phyloP scores from a whole-genome alignment of 1,140 invertebrate genomes.

The Saccostrea cuccullata region DNA sequence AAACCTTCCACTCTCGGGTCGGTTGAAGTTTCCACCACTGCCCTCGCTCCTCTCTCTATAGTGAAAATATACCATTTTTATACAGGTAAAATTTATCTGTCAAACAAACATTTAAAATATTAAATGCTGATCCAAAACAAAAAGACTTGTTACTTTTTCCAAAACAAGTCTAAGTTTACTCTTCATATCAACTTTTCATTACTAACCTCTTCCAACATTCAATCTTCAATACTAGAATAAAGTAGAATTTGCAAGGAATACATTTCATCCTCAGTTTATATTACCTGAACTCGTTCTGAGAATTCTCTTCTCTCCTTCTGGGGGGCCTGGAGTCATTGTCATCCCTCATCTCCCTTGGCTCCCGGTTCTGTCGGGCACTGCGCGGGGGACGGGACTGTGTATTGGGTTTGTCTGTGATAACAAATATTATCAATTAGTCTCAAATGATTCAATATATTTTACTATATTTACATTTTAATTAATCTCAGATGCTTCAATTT shows the following conservation, averaged over 20 bases:
- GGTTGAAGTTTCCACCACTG: conserved; percentile 68
- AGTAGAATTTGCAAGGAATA: too few species aligned
- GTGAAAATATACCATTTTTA: neutral
- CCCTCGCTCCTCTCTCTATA: conserved; percentile 76
- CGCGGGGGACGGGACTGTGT: conserved; percentile 60
- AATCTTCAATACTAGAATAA: too few species aligned
- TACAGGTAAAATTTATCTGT: too few species aligned
- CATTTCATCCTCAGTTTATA: too few species aligned
- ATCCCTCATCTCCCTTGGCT: conserved; percentile 67
- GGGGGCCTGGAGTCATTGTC: conserved; percentile 68
- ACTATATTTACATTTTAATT: too few species aligned
- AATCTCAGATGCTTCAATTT: neutral
- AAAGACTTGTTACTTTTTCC: too few species aligned
- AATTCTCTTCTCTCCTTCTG: conserved; percentile 65
- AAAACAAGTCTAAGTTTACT: too few species aligned
- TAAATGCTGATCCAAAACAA: too few species aligned
- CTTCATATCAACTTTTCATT: too few species aligned
- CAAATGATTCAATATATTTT: neutral
- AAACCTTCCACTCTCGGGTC: conserved; percentile 61
- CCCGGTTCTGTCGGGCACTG: conserved; percentile 62
- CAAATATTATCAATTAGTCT: neutral
- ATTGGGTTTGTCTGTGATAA: conserved; percentile 52
- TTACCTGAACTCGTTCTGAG: conserved; percentile 43
- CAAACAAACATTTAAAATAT: too few species aligned
- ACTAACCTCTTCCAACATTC: too few species aligned